Evolutionary conservation across 2,888 invertebrate genomes (phyloP).

Genomic region (Psylliodes chrysocephalus): DNA sequence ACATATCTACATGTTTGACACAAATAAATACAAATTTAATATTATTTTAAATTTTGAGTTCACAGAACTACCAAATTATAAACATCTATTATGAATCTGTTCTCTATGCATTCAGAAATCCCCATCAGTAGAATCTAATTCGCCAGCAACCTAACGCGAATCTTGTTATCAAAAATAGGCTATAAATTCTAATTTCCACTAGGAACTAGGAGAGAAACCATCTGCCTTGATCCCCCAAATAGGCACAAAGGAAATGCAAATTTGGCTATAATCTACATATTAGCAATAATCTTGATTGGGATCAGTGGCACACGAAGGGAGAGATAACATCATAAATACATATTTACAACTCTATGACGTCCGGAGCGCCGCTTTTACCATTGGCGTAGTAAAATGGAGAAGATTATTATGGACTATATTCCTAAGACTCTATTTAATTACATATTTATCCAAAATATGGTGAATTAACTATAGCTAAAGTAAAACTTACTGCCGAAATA

Average conservation of each 20-base stretch:
- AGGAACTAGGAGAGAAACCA: slow-evolving; percentile 43
- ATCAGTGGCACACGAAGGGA: slow-evolving; percentile 34
- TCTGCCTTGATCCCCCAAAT: slow-evolving; percentile 46
- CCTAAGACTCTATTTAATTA: too few species aligned
- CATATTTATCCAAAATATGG: too few species aligned
- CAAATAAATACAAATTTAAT: too few species aligned
- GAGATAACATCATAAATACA: slow-evolving; percentile 57
- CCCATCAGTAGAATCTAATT: slow-evolving; percentile 8
- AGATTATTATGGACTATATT: too few species aligned
- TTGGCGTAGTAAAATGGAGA: not conserved
- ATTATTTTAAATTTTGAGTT: too few species aligned
- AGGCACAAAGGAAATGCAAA: slow-evolving; percentile 55
- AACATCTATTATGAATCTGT: not conserved
- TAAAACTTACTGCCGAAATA: too few species aligned
- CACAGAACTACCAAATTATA: not conserved
- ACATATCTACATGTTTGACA: too few species aligned
- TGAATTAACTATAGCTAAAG: too few species aligned
- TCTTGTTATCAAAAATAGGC: slow-evolving; percentile 5
- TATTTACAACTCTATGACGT: slow-evolving; percentile 47
- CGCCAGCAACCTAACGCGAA: not conserved
- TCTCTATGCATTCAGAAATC: slow-evolving; percentile 1
- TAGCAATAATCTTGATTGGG: slow-evolving; percentile 58
- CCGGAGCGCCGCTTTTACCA: not conserved
- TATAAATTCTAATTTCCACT: slow-evolving; percentile 45
- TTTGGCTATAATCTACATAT: slow-evolving; percentile 55